Conservation (phyloP, 2,888 invertebrate genomes). For the Callyntrura sp. region DNA sequence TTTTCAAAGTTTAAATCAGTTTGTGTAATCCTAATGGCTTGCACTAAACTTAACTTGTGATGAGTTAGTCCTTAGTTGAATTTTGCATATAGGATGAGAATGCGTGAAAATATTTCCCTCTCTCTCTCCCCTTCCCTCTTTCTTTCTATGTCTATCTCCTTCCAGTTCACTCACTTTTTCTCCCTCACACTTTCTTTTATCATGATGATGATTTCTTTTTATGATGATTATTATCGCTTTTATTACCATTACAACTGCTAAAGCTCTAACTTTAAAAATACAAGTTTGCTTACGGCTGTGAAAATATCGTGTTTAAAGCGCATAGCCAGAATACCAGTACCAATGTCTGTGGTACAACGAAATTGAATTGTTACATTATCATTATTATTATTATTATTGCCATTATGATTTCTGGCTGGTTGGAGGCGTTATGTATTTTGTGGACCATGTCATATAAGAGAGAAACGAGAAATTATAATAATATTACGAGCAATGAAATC, state of each 20-base stretch:
- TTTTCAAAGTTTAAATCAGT: no score
- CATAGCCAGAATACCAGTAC: no score
- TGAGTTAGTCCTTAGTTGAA: no score
- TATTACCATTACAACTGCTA: conserved; percentile 13
- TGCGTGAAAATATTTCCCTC: conserved; percentile 54
- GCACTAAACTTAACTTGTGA: no score
- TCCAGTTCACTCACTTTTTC: conserved; percentile 30
- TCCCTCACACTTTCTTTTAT: conserved; percentile 58
- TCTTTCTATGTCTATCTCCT: conserved; percentile 24
- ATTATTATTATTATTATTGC: conserved; percentile 59
- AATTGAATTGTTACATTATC: no score
- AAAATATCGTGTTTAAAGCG: not conserved
- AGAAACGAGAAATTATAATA: conserved; percentile 30
- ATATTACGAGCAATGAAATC: conserved; percentile 50
- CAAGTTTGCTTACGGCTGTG: not conserved
- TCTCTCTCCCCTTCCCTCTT: no score
- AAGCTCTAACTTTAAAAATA: not conserved
- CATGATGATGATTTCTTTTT: no score
- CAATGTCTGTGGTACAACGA: no score
- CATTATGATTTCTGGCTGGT: conserved; percentile 48
- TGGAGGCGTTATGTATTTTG: conserved; percentile 71
- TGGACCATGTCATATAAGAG: conserved; percentile 70
- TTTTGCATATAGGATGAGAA: conserved; percentile 3
- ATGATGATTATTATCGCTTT: conserved; percentile 61
- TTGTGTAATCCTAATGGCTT: no score